A percentile compares a stretch with the other conserved stretches of the same genome.
These are phyloP conservation scores for Psettodes erumei DNA, from an alignment of 2,113 vertebrate species.

Conservation along the genomic window DNA sequence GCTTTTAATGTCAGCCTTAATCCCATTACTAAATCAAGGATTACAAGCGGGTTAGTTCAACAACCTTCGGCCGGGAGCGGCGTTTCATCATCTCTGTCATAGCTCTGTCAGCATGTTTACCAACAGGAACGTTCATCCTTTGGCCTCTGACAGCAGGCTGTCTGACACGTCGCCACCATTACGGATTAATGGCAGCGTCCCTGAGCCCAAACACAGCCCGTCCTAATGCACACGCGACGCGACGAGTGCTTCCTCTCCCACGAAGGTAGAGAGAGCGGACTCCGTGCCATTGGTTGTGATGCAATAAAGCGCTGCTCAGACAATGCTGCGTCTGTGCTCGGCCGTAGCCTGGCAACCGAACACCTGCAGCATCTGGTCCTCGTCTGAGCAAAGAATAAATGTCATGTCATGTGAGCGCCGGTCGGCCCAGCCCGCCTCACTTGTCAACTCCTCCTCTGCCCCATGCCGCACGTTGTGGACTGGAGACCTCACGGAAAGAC, in stretches of 20 bases:
- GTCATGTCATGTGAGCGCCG: constrained; percentile 61
- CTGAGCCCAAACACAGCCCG: constrained; percentile 23
- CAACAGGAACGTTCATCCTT: constrained; percentile 39
- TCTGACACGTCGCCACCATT: constrained; percentile 38
- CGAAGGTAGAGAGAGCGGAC: constrained; percentile 39
- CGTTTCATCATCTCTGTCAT: not conserved
- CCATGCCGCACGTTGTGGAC: not conserved
- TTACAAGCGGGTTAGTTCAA: constrained; percentile 50
- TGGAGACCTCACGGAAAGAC: not conserved
- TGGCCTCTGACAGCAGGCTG: constrained; percentile 39
- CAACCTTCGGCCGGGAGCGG: constrained; percentile 20
- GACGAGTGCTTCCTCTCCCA: constrained; percentile 23
- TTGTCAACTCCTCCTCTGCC: not conserved
- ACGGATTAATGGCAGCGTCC: constrained; percentile 47
- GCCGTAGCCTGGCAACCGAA: constrained; percentile 78
- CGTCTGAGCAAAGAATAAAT: constrained; percentile 68
- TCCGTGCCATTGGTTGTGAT: constrained; percentile 52
- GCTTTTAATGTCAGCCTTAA: constrained; percentile 50
- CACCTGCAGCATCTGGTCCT: constrained; percentile 77
- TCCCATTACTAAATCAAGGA: constrained; percentile 61
- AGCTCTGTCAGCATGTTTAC: constrained; percentile 55
- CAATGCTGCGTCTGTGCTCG: constrained; percentile 45
- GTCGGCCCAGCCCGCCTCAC: constrained; percentile 27
- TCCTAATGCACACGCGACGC: constrained; percentile 19
- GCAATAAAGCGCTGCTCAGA: constrained; percentile 69